phyloP scores from a whole-genome alignment of 2,113 vertebrate species.

The Poeciliopsis prolifica region DNA sequence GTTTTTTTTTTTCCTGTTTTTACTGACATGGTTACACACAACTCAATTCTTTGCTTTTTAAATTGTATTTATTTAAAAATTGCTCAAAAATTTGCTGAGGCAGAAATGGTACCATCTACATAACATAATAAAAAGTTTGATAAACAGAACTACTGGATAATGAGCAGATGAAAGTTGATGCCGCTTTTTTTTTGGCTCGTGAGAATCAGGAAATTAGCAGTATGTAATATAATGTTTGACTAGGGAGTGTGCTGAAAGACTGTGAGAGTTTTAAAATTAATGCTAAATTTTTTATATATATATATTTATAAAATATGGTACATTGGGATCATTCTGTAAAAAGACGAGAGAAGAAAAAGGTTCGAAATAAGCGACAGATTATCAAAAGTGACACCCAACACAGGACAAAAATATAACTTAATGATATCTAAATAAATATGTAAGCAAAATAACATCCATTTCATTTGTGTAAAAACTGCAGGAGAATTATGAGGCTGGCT shows the following conservation, averaged over 20 bases:
- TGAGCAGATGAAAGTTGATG: neutral
- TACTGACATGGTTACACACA: neutral
- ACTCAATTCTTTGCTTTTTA: neutral
- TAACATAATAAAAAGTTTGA: neutral
- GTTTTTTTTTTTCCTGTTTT: too few relatives aligned
- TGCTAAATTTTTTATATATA: neutral
- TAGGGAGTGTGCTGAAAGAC: too few relatives aligned
- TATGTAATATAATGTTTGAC: neutral
- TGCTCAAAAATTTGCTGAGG: neutral
- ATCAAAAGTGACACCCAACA: neutral
- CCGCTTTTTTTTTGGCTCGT: neutral
- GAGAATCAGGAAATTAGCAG: too few relatives aligned
- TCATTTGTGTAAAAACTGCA: neutral
- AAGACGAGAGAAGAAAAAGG: neutral
- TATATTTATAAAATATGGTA: neutral
- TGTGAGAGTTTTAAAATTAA: too few relatives aligned
- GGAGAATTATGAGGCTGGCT: neutral
- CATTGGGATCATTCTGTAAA: neutral
- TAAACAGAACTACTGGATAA: neutral
- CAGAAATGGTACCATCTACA: neutral
- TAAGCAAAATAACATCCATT: neutral
- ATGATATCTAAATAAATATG: neutral
- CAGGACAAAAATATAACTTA: neutral
- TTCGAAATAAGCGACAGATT: neutral
- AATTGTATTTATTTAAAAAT: too few relatives aligned